A percentile compares a stretch with the other conserved stretches of the same genome.
Conservation (phyloP, 64 coral and sea anemone genomes). For the Actinia tenebrosa region DNA sequence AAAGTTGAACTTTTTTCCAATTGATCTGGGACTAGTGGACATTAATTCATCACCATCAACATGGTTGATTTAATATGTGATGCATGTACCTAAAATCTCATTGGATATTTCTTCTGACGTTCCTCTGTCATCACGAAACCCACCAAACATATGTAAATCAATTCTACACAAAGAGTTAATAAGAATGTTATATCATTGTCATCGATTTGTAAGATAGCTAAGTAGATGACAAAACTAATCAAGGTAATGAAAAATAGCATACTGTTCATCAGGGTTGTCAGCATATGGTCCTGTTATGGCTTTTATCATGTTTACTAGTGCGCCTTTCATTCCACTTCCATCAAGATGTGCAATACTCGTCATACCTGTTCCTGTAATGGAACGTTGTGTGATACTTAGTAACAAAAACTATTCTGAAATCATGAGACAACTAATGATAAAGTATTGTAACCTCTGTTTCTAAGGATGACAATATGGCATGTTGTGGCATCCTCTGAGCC, state of each 20-base stretch:
- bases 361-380: conserved; percentile 34
- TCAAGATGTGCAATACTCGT: conserved; percentile 65
- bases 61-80: background rate
- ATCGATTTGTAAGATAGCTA: background rate
- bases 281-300: background rate
- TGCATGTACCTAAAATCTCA: conserved; percentile 50
- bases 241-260: background rate
- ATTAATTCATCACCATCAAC: background rate
- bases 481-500: conserved; percentile 89
- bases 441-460: conserved; percentile 42
- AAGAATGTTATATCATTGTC: background rate
- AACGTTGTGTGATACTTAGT: background rate
- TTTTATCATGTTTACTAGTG: conserved; percentile 57
- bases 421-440: background rate
- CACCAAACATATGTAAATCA: conserved; percentile 76
- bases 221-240: background rate
- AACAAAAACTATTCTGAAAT: background rate
- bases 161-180: conserved; percentile 28
- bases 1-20: too few relatives aligned
- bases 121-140: conserved; percentile 60
- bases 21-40: background rate
- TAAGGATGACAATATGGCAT: conserved; percentile 67
- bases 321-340: conserved; percentile 33
- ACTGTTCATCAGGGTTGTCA: background rate
- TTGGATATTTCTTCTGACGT: conserved; percentile 43